Base-by-base conservation (phyloP, 2,797 vertebrate genomes). In the Ctenochaetus hawaiiensis region DNA sequence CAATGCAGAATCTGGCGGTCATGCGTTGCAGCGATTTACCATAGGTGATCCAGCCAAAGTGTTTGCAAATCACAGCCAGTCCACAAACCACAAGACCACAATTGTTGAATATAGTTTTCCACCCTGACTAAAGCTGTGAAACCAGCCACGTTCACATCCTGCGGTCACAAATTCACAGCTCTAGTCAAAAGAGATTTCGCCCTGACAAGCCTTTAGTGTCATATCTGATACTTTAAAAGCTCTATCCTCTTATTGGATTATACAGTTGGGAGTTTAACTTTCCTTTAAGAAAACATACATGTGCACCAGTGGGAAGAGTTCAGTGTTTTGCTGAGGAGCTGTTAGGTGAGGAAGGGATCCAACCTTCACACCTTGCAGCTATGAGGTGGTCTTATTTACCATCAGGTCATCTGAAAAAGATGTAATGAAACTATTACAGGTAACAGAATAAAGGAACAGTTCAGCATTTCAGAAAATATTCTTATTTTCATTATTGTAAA, bases 61-160 rank as follows among this genome's bases (percentile, higher is more conserved):
- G 84, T 85, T 91, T 75, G 77, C 72, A 80, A 79, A 87, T 78
- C 71, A 11, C 78, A 79, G 80, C 89, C 87, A 82, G 13, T 84
- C 85, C 82, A 59, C 77, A 89, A 87, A 87, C 87, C 89, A 62
- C 80, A 20, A 1, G 6, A 65, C 90, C 91, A 65, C 87, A 81
- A 88, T 70, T 75, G 90, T 88, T 83, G 83, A 83, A 82, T 82
- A 44, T 72, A 90, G 82, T 87, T 91, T 84, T 86, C 80, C 84
- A 81, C 58, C 53, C 45, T n/a, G 64, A 81, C 66, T 80, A 37
- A 70, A 87, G 79, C 72, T 82, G 84, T 85, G 78, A 89, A 92
- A 87, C 72, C 45, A 68, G 84, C 86, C 89, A 90, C 83, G 77
- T 91, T 88, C 85, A 82, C 77, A 53, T 85, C 75, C 70, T 70